phyloP scores from a whole-genome alignment of 2,888 invertebrate genomes.

The Tetheella fluctuosa region DNA sequence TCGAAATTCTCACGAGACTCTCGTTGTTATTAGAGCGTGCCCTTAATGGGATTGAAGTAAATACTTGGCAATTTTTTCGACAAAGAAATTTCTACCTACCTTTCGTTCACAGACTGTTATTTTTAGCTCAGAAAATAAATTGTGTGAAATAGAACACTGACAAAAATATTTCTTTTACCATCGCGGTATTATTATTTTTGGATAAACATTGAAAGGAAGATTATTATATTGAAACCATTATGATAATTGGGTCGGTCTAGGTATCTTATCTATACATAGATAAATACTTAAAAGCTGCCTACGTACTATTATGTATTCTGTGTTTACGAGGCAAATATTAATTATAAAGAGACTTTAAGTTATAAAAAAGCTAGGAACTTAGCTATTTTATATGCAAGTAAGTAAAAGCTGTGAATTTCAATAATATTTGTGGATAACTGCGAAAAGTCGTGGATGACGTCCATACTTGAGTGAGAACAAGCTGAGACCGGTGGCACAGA shows the following conservation, averaged over 20 bases:
- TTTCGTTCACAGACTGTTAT: not conserved
- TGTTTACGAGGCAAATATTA: too few species aligned
- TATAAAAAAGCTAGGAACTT: not conserved
- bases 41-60: conserved; percentile 30
- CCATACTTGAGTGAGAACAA: conserved; percentile 28
- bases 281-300: not conserved
- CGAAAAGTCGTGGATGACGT: conserved; percentile 29
- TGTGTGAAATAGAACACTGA: not conserved
- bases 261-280: too few species aligned
- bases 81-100: conserved; percentile 14
- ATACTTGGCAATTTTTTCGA: conserved; percentile 24
- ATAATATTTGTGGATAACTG: conserved; percentile 32
- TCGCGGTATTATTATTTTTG: not conserved
- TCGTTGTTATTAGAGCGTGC: conserved; percentile 33
- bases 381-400: not conserved
- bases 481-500: conserved; percentile 37
- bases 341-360: too few species aligned
- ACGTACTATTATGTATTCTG: too few species aligned
- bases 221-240: not conserved
- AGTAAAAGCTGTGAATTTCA: conserved; percentile 16
- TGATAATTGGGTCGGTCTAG: too few species aligned
- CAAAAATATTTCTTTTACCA: not conserved
- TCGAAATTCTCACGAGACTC: conserved; percentile 29
- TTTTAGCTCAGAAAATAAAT: conserved; percentile 4
- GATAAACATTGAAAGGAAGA: not conserved